phyloP scores from a whole-genome alignment of 2,113 vertebrate species.

The Poicephalus gulielmi region DNA sequence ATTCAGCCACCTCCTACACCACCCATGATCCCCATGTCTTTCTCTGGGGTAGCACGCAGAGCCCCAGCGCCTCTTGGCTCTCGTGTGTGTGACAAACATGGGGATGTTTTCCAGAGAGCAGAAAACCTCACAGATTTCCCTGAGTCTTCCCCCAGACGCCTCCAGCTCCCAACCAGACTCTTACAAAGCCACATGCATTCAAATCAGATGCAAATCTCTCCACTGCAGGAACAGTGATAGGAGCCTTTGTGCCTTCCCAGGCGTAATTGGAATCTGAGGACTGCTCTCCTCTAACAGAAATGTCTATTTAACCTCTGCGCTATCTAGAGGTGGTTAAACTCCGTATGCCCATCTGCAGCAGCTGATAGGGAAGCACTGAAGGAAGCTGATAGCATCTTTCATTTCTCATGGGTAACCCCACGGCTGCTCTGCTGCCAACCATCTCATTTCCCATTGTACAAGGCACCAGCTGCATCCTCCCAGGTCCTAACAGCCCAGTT shows the following conservation, averaged over 20 bases:
- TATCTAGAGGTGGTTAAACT: conserved; percentile 9
- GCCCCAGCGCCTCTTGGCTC: accelerated
- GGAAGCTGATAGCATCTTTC: conserved; percentile 49
- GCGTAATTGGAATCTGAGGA: not conserved
- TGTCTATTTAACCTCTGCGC: not conserved
- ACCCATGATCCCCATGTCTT: not conserved
- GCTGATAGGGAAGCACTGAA: conserved; percentile 39
- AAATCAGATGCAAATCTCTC: conserved; percentile 49
- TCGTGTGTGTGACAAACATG: accelerated
- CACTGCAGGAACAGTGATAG: not conserved
- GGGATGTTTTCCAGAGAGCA: not conserved
- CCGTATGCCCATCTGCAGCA: not conserved
- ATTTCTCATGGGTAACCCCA: conserved; percentile 22
- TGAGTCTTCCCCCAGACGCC: not conserved
- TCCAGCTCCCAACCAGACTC: not conserved
- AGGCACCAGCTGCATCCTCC: conserved; percentile 54
- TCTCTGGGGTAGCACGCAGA: not conserved
- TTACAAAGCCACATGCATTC: not conserved
- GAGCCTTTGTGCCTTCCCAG: conserved; percentile 22
- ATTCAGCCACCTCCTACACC: not conserved
- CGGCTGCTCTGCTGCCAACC: not conserved
- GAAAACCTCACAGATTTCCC: not conserved
- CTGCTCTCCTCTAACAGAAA: not conserved
- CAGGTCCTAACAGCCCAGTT: conserved; percentile 25
- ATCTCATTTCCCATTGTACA: not conserved